phyloP scores from a whole-genome alignment of 2,888 invertebrate species.

The Heteropelma amictum region DNA sequence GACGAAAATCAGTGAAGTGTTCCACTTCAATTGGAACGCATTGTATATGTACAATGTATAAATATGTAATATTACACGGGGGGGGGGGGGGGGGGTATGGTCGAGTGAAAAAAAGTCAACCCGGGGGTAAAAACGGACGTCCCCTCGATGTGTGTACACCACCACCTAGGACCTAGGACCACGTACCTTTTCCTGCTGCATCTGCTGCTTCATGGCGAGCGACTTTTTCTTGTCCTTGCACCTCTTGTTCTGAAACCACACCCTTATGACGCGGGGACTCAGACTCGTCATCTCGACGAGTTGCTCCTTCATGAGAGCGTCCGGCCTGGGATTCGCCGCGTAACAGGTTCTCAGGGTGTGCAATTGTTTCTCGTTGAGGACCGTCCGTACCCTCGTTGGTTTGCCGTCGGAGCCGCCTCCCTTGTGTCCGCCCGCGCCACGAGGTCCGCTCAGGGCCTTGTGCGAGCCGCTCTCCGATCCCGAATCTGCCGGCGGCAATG shows the following conservation, averaged over 20 bases:
- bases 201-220: slow-evolving; percentile 97
- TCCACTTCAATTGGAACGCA: no score
- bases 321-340: slow-evolving; percentile 97
- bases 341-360: slow-evolving; percentile 98
- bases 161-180: no score
- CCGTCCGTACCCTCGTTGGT: slow-evolving; percentile 98
- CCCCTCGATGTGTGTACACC: background rate
- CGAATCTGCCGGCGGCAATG: slow-evolving; percentile 92
- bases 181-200: slow-evolving; percentile 97
- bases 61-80: no score
- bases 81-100: no score
- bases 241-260: slow-evolving; percentile 99
- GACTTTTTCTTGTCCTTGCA: slow-evolving; percentile 99
- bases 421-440: slow-evolving; percentile 80
- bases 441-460: slow-evolving; percentile 83
- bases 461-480: slow-evolving; percentile 94
- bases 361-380: slow-evolving; percentile 98
- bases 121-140: background rate
- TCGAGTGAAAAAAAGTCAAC: no score
- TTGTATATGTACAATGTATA: no score
- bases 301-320: slow-evolving; percentile 99
- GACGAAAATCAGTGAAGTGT: no score
- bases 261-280: slow-evolving; percentile 97
- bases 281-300: slow-evolving; percentile 99
- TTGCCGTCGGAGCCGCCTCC: slow-evolving; percentile 89